Conservation (phyloP, 2,888 invertebrate species). For the Junonia oenone region DNA sequence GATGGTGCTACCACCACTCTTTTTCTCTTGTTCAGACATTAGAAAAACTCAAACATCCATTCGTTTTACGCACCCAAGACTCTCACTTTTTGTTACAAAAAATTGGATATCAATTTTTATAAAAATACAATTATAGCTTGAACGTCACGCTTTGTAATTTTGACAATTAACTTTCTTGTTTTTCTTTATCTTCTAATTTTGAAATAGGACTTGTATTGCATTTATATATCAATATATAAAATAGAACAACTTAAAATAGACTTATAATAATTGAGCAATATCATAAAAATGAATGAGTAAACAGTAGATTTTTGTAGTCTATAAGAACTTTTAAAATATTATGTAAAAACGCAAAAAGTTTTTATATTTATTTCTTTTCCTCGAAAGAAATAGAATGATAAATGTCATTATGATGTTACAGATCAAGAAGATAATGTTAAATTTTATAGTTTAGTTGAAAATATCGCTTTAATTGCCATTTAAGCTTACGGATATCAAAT, state of each 20-base stretch:
- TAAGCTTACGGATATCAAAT: conserved; percentile 2
- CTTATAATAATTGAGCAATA: too few species aligned
- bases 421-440: conserved; percentile 10
- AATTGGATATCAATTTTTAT: conserved; percentile 48
- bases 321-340: too few species aligned
- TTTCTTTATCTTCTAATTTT: conserved; percentile 56
- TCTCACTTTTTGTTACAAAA: conserved; percentile 51
- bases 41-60: conserved; percentile 51
- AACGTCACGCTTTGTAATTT: conserved; percentile 65
- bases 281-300: too few species aligned
- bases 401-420: conserved; percentile 5
- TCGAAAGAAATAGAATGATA: conserved; percentile 16
- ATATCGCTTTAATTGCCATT: conserved; percentile 12
- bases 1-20: conserved; percentile 36
- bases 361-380: neutral
- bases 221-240: too few species aligned
- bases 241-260: too few species aligned
- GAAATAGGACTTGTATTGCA: conserved; percentile 31
- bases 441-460: conserved; percentile 9
- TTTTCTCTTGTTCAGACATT: conserved; percentile 64
- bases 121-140: conserved; percentile 48
- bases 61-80: conserved; percentile 41
- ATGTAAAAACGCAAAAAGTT: neutral
- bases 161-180: conserved; percentile 58
- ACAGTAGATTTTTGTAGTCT: too few species aligned